Percentiles rank a stretch among this genome's conserved stretches.
Conservation (phyloP, 2,797 vertebrate genomes). For the Takifugu rubripes region DNA sequence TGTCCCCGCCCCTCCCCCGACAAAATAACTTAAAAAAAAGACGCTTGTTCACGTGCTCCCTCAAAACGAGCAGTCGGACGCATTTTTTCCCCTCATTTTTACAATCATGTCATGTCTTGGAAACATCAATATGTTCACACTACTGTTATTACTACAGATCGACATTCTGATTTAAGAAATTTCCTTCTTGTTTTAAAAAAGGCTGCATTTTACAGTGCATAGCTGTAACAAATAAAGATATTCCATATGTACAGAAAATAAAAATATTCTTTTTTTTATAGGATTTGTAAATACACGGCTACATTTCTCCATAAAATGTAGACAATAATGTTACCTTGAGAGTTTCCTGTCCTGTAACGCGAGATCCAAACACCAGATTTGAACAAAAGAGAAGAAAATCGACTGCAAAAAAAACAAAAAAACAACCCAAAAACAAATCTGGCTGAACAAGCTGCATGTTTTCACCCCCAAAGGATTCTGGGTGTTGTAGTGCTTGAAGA, state of each 20-base stretch:
- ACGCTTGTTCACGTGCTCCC: constrained; percentile 74
- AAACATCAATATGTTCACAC: constrained; percentile 90
- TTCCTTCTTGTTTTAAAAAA: constrained; percentile 88
- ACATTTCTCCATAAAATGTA: constrained; percentile 84
- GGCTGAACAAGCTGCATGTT: constrained; percentile 85
- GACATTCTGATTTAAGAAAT: constrained; percentile 99
- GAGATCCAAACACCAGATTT: constrained; percentile 83
- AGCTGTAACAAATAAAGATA: constrained; percentile 99
- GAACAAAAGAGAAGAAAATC: constrained; percentile 65
- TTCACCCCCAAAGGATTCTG: constrained; percentile 84
- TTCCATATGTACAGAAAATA: constrained; percentile 98
- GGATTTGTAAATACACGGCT: constrained; percentile 94
- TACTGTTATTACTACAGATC: constrained; percentile 90
- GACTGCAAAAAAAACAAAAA: constrained; percentile 71
- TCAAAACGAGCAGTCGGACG: constrained; percentile 73
- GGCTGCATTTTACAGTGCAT: constrained; percentile 99
- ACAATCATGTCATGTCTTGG: constrained; percentile 96
- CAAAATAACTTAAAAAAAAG: constrained; percentile 72
- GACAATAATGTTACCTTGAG: constrained; percentile 85
- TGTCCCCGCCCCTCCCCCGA: constrained; percentile 42
- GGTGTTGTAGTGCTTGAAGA: constrained; percentile 81
- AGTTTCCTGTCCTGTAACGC: constrained; percentile 83
- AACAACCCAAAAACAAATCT: constrained; percentile 45
- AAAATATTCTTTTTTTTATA: constrained; percentile 94
- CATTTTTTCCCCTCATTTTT: constrained; percentile 64